Percentiles rank a stretch among this genome's conserved stretches.
Conservation (phyloP, 92 coral and sea anemone species). For the Paramuricea clavata region DNA sequence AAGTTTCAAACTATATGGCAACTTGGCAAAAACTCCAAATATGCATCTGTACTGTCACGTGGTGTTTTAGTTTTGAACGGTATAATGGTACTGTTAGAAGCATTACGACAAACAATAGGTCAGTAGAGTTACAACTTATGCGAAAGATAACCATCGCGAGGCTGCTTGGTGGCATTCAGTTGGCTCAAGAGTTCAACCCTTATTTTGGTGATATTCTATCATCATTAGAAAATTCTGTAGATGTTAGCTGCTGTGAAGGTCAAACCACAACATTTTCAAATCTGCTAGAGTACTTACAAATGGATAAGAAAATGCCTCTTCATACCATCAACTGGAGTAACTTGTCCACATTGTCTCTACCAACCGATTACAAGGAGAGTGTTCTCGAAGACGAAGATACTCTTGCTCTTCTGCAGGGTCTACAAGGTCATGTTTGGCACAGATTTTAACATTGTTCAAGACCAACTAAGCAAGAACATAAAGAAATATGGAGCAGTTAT, state of each 20-base stretch:
- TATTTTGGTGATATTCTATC: not conserved
- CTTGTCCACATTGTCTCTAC: not conserved
- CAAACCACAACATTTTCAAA: not conserved
- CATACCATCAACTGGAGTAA: not conserved
- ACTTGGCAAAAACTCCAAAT: constrained; percentile 2
- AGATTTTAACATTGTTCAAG: not conserved
- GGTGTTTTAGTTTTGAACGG: constrained; percentile 39
- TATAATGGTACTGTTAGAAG: constrained; percentile 58
- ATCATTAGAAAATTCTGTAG: not conserved
- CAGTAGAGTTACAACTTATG: constrained; percentile 62
- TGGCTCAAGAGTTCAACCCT: not conserved
- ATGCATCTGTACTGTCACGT: constrained; percentile 27
- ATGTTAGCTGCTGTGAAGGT: not conserved
- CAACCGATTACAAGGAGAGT: constrained; percentile 1
- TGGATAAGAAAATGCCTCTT: constrained; percentile 15
- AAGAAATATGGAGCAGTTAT: not conserved
- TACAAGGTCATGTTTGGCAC: constrained; percentile 2
- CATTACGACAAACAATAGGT: constrained; percentile 52
- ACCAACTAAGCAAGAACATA: not conserved
- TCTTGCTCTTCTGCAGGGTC: not conserved
- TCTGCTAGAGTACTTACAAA: constrained; percentile 22
- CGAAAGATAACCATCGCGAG: constrained; percentile 59
- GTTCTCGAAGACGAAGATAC: not conserved
- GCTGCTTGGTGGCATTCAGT: not conserved
- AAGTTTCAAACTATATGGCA: not conserved